These are phyloP conservation scores for Trididemnum nubilum DNA, from an alignment of 23 tunicate genomes.

Conservation along the genomic window DNA sequence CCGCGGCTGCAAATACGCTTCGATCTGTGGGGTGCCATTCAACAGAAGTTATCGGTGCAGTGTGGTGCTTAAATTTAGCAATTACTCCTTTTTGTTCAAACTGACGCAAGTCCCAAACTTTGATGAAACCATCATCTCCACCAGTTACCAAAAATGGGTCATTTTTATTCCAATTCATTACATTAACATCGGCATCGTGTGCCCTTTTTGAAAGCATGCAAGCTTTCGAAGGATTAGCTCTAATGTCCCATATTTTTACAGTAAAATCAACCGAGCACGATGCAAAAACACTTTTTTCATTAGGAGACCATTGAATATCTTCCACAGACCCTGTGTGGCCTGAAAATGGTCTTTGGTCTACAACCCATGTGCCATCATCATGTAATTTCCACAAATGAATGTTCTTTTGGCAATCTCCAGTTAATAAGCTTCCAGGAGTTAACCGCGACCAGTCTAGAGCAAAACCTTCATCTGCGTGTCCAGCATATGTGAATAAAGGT, in stretches of 20 bases:
- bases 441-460: slow-evolving; percentile 92
- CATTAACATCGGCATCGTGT: slow-evolving; percentile 91
- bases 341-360: slow-evolving; percentile 79
- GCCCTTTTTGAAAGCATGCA: slow-evolving; percentile 89
- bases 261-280: slow-evolving; percentile 92
- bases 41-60: slow-evolving; percentile 86
- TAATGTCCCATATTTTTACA: slow-evolving; percentile 82
- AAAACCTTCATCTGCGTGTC: slow-evolving; percentile 92
- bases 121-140: slow-evolving; percentile 91
- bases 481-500: slow-evolving; percentile 76
- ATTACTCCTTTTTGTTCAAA: slow-evolving; percentile 63
- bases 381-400: slow-evolving; percentile 88
- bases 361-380: slow-evolving; percentile 78
- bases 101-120: slow-evolving; percentile 93
- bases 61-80: slow-evolving; percentile 90
- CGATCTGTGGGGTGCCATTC: slow-evolving; percentile 89
- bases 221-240: slow-evolving; percentile 69
- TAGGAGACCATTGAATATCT: slow-evolving; percentile 96
- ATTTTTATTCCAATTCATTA: slow-evolving; percentile 89
- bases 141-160: slow-evolving; percentile 92
- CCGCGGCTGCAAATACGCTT: slow-evolving; percentile 93
- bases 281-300: slow-evolving; percentile 89
- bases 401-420: slow-evolving; percentile 81
- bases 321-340: slow-evolving; percentile 88
- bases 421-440: slow-evolving; percentile 57